These are phyloP conservation scores for Cataglyphis cursor DNA, from an alignment of 2,888 invertebrate genomes.

Conservation along the genomic window DNA sequence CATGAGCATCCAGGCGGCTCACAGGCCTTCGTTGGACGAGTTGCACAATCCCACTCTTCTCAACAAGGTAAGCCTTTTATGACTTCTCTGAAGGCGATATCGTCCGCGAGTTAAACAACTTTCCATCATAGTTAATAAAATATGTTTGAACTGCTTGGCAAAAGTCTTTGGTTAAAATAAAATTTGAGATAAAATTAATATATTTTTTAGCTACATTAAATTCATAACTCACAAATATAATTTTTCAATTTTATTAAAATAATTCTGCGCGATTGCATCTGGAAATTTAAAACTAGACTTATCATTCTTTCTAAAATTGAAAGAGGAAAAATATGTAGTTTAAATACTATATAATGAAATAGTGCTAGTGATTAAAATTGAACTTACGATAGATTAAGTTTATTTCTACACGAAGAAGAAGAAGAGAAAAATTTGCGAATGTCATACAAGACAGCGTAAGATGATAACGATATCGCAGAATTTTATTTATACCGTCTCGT, in stretches of 20 bases:
- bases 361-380: neutral
- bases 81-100: neutral
- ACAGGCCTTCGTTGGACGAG: constrained; percentile 95
- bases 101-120: neutral
- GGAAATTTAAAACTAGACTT: neutral
- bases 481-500: constrained; percentile 11
- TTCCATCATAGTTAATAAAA: neutral
- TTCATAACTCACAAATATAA: neutral
- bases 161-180: neutral
- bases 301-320: neutral
- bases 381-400: neutral
- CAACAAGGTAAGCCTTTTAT: constrained; percentile 90
- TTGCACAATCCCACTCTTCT: constrained; percentile 94
- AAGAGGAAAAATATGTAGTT: neutral
- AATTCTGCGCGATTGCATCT: neutral
- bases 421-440: neutral
- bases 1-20: constrained; percentile 95
- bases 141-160: neutral
- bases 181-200: constrained; percentile 30
- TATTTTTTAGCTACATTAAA: neutral
- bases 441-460: neutral
- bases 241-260: neutral
- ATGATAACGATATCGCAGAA: constrained; percentile 11
- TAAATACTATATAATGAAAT: neutral
- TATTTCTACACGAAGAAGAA: neutral